Conservation (phyloP, 2,797 vertebrate species). For the Sternarchorhynchus goeldii region DNA sequence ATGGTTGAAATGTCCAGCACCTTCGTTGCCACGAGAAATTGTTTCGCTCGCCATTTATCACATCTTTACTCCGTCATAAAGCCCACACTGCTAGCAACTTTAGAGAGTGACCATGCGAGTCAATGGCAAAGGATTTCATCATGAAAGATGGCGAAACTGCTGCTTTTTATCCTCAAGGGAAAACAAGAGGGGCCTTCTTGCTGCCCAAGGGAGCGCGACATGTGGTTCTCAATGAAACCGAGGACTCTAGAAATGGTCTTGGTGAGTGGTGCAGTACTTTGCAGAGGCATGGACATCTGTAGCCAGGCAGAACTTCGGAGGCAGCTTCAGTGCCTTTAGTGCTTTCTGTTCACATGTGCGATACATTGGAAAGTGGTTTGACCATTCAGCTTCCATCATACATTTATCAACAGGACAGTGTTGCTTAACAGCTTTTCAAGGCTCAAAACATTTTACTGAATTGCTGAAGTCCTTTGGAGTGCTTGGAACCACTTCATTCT, state of each 20-base stretch:
- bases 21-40: not conserved
- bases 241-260: slow-evolving; percentile 84
- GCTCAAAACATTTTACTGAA: not conserved
- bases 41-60: not conserved
- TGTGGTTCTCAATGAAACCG: slow-evolving; percentile 88
- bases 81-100: not conserved
- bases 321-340: slow-evolving; percentile 55
- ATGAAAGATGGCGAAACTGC: slow-evolving; percentile 65
- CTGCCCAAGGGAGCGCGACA: slow-evolving; percentile 90
- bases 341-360: slow-evolving; percentile 20
- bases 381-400: slow-evolving; percentile 54
- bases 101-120: slow-evolving; percentile 43
- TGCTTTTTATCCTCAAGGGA: slow-evolving; percentile 79
- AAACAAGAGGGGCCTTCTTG: slow-evolving; percentile 85
- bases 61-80: not conserved
- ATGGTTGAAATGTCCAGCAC: slow-evolving; percentile 22
- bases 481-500: not conserved
- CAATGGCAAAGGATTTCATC: slow-evolving; percentile 68
- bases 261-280: slow-evolving; percentile 82
- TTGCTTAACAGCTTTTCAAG: slow-evolving; percentile 1
- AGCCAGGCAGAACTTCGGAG: slow-evolving; percentile 52
- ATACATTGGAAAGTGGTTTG: slow-evolving; percentile 58
- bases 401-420: slow-evolving; percentile 6
- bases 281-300: slow-evolving; percentile 76
- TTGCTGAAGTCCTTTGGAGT: not conserved